Evolutionary conservation across 2,797 vertebrate species (phyloP).

Genomic region (Corythornis leucogaster): DNA sequence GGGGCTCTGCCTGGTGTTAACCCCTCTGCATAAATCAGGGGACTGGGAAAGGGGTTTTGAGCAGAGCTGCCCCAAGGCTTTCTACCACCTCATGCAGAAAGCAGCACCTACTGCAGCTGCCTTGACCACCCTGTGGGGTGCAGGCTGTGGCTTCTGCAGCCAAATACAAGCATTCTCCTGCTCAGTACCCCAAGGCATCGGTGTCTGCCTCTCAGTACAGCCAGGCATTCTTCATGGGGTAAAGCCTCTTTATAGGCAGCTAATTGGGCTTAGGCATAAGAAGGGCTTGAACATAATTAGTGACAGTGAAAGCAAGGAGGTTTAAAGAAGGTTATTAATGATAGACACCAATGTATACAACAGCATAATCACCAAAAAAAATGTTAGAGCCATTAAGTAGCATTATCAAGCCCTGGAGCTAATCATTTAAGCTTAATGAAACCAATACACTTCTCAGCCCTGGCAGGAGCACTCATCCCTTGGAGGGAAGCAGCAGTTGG

Average conservation of each 20-base stretch:
- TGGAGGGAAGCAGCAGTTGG: background rate
- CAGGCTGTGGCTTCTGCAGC: accelerated
- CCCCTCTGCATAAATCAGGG: background rate
- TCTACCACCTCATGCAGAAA: background rate
- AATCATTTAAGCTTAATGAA: slow-evolving; percentile 71
- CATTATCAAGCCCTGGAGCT: slow-evolving; percentile 66
- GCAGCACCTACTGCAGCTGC: background rate
- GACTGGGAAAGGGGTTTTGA: background rate
- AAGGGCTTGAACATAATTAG: slow-evolving; percentile 8
- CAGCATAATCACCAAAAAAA: slow-evolving; percentile 13
- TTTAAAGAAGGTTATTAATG: slow-evolving; percentile 64
- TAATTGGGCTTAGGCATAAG: background rate
- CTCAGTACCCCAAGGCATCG: background rate
- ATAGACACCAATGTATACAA: slow-evolving; percentile 45
- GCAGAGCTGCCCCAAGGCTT: background rate
- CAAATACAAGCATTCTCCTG: background rate
- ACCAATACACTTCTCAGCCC: slow-evolving; percentile 48
- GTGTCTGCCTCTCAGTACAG: background rate
- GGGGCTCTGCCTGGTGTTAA: background rate
- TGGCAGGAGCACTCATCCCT: background rate
- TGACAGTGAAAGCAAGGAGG: background rate
- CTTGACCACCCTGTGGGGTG: background rate
- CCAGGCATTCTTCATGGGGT: background rate
- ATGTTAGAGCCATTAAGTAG: slow-evolving; percentile 63
- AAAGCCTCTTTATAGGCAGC: background rate